Base-by-base conservation (phyloP, 2,797 vertebrate species). In the Apogon hyalosoma region DNA sequence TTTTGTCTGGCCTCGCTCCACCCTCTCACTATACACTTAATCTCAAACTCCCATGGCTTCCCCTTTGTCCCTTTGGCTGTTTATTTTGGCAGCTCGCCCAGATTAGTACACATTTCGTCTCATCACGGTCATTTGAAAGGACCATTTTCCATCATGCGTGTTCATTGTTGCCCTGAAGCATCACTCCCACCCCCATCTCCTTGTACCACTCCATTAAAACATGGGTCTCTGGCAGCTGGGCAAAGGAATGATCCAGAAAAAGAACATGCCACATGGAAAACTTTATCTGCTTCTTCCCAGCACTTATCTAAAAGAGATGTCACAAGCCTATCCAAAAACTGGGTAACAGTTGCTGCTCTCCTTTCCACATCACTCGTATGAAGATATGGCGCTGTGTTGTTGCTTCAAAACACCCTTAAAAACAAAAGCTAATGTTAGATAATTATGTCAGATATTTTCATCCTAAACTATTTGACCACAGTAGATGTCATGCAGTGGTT, bases 141-240 rank as follows among this genome's bases (percentile, higher is more conserved):
- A 68, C 79, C 83, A 83, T 82, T 90, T 89, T 87, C 79, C 75
- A 70, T 87, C 79, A 80, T 87, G 80, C 78, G 69, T 83, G 81
- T 80, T 84, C 57, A 66, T 50, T 24, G 68, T 76, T 69, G 39
- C 58, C 63, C 43, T 21, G 31, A 73, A 54, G 57, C 75, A 63
- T 74, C 67, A 67, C 68, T 62, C 71, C 68, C 24, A 59, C 71
- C 62, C 16, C 36, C 13, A 74, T 15, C 55, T 82, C 70, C 60
- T 11, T 50, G 79, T 73, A 85, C 75, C 68, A 79, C 71, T 80
- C 68, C 64, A 78, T 83, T 80, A 63, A 75, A 41, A 75, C 61
- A 66, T 63, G 73, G 33, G 73, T 78, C 73, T 78, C 60, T 79
- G 77, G 83, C 78, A 79, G 69, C 47, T 5, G 11, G 68, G 67